Evolutionary conservation across 2,113 vertebrate species (phyloP).

Genomic region (Mohoua ochrocephala): DNA sequence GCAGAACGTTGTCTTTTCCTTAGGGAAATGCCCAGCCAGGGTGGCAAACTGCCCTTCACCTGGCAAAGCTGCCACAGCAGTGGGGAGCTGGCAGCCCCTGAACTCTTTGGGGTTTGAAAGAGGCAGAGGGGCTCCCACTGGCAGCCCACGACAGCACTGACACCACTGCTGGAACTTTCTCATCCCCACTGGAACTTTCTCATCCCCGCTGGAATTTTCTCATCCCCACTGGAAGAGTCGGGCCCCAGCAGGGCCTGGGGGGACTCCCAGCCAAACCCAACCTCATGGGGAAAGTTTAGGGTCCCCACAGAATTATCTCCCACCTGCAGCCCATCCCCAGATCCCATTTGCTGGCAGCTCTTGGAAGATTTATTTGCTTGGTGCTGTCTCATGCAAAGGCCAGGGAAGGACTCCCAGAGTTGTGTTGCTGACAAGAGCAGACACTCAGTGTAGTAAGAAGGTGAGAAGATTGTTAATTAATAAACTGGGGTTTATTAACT

Average conservation of each 20-base stretch:
- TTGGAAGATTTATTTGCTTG: neutral
- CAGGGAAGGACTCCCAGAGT: neutral
- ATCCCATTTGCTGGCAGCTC: fast-evolving
- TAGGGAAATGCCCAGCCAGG: neutral
- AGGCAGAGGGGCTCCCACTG: neutral
- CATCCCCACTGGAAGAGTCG: fast-evolving
- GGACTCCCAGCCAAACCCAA: neutral
- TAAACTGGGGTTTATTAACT: neutral
- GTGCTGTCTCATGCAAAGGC: neutral
- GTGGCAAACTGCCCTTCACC: neutral
- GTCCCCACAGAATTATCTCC: neutral
- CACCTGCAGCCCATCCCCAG: neutral
- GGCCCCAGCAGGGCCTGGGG: neutral
- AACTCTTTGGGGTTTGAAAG: neutral
- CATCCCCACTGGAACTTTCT: too few relatives aligned
- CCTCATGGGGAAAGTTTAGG: fast-evolving
- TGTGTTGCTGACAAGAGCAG: neutral
- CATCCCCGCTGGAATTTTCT: neutral
- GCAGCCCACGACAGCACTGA: fast-evolving
- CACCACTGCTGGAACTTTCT: neutral
- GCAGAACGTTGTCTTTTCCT: neutral
- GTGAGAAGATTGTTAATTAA: neutral
- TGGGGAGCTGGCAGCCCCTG: neutral
- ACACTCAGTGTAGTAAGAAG: neutral
- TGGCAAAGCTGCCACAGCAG: too few relatives aligned